phyloP scores from a whole-genome alignment of 2,797 vertebrate genomes.

The Ispidina lecontei region DNA sequence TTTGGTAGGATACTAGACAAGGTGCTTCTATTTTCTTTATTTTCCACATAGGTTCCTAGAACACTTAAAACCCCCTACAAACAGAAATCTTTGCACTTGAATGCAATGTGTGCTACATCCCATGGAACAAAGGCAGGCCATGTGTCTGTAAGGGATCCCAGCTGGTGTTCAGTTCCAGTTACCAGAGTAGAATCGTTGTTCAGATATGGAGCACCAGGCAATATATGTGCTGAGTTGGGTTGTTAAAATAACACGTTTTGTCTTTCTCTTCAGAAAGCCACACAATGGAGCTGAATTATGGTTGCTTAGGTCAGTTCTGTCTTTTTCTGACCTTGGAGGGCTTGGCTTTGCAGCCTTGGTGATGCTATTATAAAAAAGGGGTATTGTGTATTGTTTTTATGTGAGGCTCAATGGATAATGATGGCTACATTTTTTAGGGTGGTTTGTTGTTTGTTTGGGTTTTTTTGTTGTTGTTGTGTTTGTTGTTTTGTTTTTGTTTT shows the following conservation, averaged over 20 bases:
- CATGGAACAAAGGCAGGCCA: rapidly evolving
- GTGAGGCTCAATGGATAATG: not conserved
- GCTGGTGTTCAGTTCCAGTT: not conserved
- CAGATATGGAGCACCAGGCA: not conserved
- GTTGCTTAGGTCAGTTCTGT: not conserved
- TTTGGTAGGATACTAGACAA: not conserved
- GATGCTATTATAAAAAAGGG: not conserved
- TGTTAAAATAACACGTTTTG: rapidly evolving
- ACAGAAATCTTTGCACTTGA: not conserved
- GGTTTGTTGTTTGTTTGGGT: not conserved
- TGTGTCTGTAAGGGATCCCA: not conserved
- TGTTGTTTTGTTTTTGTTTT: not conserved
- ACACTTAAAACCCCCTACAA: rapidly evolving
- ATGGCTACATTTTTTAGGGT: not conserved
- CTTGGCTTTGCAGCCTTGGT: not conserved
- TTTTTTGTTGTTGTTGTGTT: no score
- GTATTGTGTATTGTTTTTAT: not conserved
- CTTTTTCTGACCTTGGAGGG: not conserved
- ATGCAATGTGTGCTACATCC: not conserved
- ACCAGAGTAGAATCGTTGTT: not conserved
- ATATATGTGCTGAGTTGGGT: not conserved
- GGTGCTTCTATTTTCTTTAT: not conserved
- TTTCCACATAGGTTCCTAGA: not conserved
- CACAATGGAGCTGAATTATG: not conserved
- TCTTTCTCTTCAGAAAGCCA: not conserved